Percentiles rank a stretch among this genome's conserved stretches.
Conservation (phyloP, 2,797 vertebrate genomes). For the Artibeus jamaicensis region DNA sequence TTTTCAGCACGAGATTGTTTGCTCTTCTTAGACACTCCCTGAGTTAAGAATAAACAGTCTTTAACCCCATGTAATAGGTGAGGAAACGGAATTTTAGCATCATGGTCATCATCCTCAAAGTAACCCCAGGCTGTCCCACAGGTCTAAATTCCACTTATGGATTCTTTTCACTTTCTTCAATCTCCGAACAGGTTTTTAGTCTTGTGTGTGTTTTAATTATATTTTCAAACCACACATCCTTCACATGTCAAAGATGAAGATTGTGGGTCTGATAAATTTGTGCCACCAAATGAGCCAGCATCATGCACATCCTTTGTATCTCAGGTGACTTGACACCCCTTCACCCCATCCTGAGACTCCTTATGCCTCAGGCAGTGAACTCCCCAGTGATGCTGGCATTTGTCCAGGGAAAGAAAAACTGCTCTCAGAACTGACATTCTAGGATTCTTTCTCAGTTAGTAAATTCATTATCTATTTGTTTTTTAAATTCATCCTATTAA, state of each 20-base stretch:
- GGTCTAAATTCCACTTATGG: not conserved
- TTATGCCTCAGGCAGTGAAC: not conserved
- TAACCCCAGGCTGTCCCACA: not conserved
- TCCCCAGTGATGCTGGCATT: not conserved
- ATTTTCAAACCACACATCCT: not conserved
- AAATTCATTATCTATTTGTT: not conserved
- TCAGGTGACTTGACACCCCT: not conserved
- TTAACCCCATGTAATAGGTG: not conserved
- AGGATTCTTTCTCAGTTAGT: not conserved
- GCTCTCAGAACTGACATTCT: not conserved
- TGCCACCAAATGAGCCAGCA: not conserved
- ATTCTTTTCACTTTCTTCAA: not conserved
- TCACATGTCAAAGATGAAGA: not conserved
- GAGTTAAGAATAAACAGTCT: not conserved
- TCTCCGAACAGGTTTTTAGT: not conserved
- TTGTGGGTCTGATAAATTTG: not conserved
- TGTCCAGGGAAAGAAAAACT: not conserved
- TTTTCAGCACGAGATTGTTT: not conserved
- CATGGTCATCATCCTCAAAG: not conserved
- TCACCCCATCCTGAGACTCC: not conserved
- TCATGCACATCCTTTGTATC: not conserved
- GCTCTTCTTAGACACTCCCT: not conserved
- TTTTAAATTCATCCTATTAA: not conserved
- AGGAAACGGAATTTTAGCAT: not conserved
- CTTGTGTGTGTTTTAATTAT: not conserved